Conservation (phyloP, 1,140 invertebrate genomes). For the Drosophila nasuta region DNA sequence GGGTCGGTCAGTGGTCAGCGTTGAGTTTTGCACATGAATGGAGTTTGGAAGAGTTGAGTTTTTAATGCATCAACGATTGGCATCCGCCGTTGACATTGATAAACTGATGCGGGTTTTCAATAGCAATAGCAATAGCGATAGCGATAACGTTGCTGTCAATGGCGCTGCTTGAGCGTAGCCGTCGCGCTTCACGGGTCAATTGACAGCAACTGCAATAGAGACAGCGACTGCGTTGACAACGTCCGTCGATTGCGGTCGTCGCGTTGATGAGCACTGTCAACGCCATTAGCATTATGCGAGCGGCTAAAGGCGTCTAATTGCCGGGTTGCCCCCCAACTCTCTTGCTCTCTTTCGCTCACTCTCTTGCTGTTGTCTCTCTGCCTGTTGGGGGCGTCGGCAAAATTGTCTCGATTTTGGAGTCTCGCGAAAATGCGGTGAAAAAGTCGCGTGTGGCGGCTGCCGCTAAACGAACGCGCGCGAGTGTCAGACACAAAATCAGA, state of each 20-base stretch:
- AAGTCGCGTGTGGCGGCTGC: slow-evolving; percentile 48
- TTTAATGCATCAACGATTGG: slow-evolving; percentile 71
- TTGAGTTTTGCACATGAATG: slow-evolving; percentile 10
- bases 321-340: slow-evolving; percentile 9
- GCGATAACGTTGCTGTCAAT: slow-evolving; percentile 24
- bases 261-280: slow-evolving; percentile 78
- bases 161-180: slow-evolving; percentile 66
- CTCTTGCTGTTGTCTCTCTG: slow-evolving; percentile 7
- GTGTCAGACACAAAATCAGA: slow-evolving; percentile 54
- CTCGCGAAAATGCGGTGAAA: slow-evolving; percentile 21
- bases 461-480: slow-evolving; percentile 63
- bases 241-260: slow-evolving; percentile 63
- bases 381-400: slow-evolving; percentile 60
- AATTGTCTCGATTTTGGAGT: slow-evolving; percentile 40
- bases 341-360: slow-evolving; percentile 16
- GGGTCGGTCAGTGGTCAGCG: slow-evolving; percentile 41
- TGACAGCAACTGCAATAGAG: slow-evolving; percentile 25
- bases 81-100: slow-evolving; percentile 78
- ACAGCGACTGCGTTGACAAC: slow-evolving; percentile 25
- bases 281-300: slow-evolving; percentile 83
- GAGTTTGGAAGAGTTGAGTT: slow-evolving; percentile 33
- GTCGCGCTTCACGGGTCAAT: slow-evolving; percentile 74
- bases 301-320: slow-evolving; percentile 81
- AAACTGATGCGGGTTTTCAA: slow-evolving; percentile 58
- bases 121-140: slow-evolving; percentile 14